Conservation (phyloP, 2,113 vertebrate species). For the Mormyrus iriodes region DNA sequence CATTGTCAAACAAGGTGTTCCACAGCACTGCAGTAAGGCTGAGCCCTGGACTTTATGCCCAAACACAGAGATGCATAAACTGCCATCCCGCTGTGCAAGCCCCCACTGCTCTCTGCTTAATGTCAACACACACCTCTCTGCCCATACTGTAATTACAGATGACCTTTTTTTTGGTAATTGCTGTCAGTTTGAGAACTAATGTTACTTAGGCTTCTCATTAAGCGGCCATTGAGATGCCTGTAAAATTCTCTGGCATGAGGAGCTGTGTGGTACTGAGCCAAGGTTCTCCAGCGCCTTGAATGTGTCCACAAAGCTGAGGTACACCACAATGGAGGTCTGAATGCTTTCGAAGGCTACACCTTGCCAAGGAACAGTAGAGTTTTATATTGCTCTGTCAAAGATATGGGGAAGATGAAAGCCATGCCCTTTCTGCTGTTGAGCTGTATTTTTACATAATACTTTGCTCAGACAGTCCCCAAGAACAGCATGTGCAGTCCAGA, state of each 20-base stretch:
- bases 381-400: background rate
- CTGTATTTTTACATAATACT: background rate
- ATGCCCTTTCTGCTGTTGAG: background rate
- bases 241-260: background rate
- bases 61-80: conserved; percentile 5
- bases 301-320: background rate
- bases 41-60: background rate
- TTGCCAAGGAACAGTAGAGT: background rate
- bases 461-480: background rate
- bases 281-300: background rate
- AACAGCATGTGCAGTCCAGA: background rate
- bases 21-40: background rate
- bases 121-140: background rate
- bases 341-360: background rate
- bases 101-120: conserved; percentile 1
- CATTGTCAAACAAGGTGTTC: background rate
- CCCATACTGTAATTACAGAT: background rate
- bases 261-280: background rate
- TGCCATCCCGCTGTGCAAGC: background rate
- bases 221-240: background rate
- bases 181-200: conserved; percentile 9
- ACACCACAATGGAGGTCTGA: background rate
- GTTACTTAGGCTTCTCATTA: conserved; percentile 5
- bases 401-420: background rate
- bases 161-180: background rate